Conservation (phyloP, 2,888 invertebrate genomes). For the Epinotia brunnichana region DNA sequence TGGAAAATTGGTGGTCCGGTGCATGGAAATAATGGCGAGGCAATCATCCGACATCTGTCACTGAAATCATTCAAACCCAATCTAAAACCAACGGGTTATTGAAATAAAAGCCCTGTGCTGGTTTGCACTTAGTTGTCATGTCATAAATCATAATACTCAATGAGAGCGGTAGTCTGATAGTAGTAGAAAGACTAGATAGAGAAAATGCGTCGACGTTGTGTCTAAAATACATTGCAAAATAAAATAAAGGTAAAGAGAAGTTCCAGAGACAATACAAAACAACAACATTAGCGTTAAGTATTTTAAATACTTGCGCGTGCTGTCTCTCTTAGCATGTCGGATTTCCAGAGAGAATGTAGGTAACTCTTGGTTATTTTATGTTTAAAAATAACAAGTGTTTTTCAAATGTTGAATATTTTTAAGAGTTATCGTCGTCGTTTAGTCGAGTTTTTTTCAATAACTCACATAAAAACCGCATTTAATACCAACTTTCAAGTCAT, state of each 20-base stretch:
- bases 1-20: conserved; percentile 58
- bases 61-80: conserved; percentile 60
- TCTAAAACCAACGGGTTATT: conserved; percentile 52
- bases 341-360: conserved; percentile 3
- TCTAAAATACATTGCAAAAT: conserved; percentile 44
- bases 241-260: conserved; percentile 45
- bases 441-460: background rate
- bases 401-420: background rate
- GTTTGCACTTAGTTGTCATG: background rate
- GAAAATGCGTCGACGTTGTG: background rate
- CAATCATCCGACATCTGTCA: conserved; percentile 52
- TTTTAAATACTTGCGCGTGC: conserved; percentile 28
- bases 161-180: background rate
- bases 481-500: background rate
- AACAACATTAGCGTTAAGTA: conserved; percentile 28
- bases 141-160: conserved; percentile 8
- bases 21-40: conserved; percentile 51
- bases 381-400: background rate
- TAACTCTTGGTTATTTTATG: background rate
- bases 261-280: conserved; percentile 20
- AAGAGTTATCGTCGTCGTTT: background rate
- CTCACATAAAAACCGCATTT: background rate
- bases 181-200: background rate
- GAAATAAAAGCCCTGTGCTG: background rate
- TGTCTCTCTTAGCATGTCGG: conserved; percentile 26